These are phyloP conservation scores for Microcebus lehilahytsara DNA, from an alignment of 2,113 vertebrate genomes.

Conservation along the genomic window DNA sequence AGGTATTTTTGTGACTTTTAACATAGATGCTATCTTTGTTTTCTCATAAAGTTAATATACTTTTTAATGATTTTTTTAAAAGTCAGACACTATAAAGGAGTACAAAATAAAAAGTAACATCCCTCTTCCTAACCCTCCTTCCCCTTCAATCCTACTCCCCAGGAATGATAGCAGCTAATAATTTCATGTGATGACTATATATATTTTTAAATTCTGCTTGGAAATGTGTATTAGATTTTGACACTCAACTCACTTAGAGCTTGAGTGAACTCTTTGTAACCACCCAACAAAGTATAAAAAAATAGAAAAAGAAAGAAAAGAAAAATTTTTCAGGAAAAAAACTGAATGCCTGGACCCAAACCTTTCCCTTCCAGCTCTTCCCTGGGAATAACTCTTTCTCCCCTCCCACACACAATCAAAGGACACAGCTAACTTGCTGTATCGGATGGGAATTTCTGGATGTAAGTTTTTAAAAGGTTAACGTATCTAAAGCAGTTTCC, in stretches of 20 bases:
- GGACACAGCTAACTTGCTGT: background rate
- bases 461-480: background rate
- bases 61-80: conserved; percentile 16
- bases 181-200: background rate
- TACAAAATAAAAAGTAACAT: background rate
- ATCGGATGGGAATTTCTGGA: background rate
- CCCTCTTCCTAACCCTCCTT: background rate
- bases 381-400: background rate
- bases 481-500: background rate
- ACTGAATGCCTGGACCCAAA: background rate
- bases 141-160: background rate
- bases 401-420: background rate
- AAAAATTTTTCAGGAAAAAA: background rate
- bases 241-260: background rate
- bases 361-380: background rate
- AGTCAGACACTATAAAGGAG: background rate
- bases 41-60: background rate
- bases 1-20: conserved; percentile 5
- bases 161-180: background rate
- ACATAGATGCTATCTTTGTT: background rate
- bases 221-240: background rate
- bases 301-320: background rate
- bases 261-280: background rate
- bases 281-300: background rate
- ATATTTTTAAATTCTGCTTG: conserved; percentile 17